Conservation (phyloP, 2,797 vertebrate genomes). For the Nyctibius grandis region DNA sequence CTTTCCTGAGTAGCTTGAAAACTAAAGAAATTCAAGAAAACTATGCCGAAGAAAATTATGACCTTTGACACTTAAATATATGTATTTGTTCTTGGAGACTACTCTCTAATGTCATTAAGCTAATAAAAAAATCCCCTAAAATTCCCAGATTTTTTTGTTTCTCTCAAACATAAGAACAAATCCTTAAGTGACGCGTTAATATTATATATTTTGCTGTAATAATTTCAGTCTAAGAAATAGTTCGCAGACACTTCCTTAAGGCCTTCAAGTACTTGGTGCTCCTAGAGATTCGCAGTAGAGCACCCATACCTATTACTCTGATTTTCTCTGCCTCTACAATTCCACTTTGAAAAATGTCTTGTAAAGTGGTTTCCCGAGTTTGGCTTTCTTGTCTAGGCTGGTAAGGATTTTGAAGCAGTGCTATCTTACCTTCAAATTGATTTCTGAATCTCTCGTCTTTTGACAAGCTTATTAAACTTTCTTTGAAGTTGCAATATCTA, state of each 20-base stretch:
- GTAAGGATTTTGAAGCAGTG: neutral
- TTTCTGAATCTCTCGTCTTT: neutral
- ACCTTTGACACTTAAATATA: neutral
- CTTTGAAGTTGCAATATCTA: constrained; percentile 20
- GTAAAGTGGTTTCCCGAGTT: neutral
- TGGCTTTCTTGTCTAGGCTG: neutral
- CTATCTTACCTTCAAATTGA: neutral
- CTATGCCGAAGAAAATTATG: neutral
- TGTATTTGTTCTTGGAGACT: neutral
- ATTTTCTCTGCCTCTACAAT: neutral
- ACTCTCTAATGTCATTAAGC: neutral
- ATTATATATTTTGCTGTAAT: neutral
- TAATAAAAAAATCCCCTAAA: neutral
- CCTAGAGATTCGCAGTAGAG: neutral
- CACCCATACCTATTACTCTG: neutral
- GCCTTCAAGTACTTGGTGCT: neutral
- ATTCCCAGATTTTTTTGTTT: neutral
- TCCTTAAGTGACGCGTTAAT: neutral
- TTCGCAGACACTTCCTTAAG: neutral
- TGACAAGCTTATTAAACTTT: neutral
- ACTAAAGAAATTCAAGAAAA: neutral
- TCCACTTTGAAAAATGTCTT: neutral
- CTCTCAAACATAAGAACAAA: neutral
- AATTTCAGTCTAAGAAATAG: neutral
- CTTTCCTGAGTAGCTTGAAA: neutral